Percentiles rank a stretch among this genome's conserved stretches.
These are phyloP conservation scores for Charina bottae DNA, from an alignment of 2,113 vertebrate species.

Conservation along the genomic window DNA sequence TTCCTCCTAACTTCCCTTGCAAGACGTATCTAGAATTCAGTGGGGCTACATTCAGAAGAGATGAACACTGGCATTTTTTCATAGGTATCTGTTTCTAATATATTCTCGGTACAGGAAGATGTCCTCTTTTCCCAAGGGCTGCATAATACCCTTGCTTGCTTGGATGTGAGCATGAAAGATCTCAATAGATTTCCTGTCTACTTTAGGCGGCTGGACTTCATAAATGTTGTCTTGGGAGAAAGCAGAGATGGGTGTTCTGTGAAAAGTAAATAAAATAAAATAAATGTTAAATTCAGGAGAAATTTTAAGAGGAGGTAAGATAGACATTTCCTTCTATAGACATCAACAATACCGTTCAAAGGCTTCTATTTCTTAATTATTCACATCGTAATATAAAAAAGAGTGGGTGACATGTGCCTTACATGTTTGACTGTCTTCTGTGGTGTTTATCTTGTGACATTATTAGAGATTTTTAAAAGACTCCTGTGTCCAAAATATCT, in stretches of 20 bases:
- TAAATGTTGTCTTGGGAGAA: slow-evolving; percentile 90
- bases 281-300: slow-evolving; percentile 24
- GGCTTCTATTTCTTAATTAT: slow-evolving; percentile 44
- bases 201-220: slow-evolving; percentile 79
- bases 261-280: slow-evolving; percentile 16
- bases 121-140: slow-evolving; percentile 83
- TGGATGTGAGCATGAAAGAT: slow-evolving; percentile 88
- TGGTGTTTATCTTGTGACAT: background rate
- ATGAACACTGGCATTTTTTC: slow-evolving; percentile 32
- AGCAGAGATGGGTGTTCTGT: slow-evolving; percentile 84
- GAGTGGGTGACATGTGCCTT: background rate
- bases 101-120: slow-evolving; percentile 89
- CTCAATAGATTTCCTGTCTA: slow-evolving; percentile 80
- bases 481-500: background rate
- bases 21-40: slow-evolving; percentile 22
- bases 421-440: background rate
- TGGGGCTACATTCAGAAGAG: background rate
- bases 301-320: slow-evolving; percentile 11
- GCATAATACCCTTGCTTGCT: slow-evolving; percentile 81
- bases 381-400: background rate
- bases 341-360: slow-evolving; percentile 35
- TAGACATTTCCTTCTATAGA: slow-evolving; percentile 34
- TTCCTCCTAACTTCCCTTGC: slow-evolving; percentile 11
- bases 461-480: background rate
- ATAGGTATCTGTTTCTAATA: slow-evolving; percentile 91